Base-by-base conservation (phyloP, 2,113 vertebrate species). In the Caloenas nicobarica region DNA sequence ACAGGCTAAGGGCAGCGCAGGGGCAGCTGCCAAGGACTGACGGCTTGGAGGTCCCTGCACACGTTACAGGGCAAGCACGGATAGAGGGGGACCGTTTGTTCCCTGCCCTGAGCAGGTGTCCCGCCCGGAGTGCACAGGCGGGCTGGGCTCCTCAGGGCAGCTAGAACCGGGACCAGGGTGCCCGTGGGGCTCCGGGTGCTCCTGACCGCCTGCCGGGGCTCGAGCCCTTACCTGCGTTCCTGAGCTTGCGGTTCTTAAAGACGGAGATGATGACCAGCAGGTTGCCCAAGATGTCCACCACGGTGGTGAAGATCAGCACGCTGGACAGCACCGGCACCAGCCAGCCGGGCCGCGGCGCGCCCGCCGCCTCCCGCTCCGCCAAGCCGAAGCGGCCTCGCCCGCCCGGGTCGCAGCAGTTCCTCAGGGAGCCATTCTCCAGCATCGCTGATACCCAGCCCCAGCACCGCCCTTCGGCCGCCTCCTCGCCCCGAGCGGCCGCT, bases 281-380 rank as follows among this genome's bases (percentile, higher is more conserved):
- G 92, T 98, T 99, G 61, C 98, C 99, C 95, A 99, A 80, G 84
- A 99, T 95, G 70, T 99, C 99, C 95, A 99, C 98, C 51, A 98
- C 98, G 5, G 98, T 99, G 97, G 98, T 99, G 97, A 99, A 98
- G 94, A 99, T 98, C 94, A 99, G 97, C 91, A 98, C 98, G 65
- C 98, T 92, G 96, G 99, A 98, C 84, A 99, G 98, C 88, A 96
- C 97, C 34, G 98, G 96, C 14, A 98, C 98, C 85, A 98, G 98
- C 98, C 98, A 99, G 80, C 98, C 98, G 33, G 98, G 98, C 42
- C 98, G 95, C 34, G 96, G 91, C 28, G 66, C 96, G 4, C 89
- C 69, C 56, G 96, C 91, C 87, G 96, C 92, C 90, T 86, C 96
- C 88, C 92, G 61, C 70, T 95, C 88, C 95, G 86, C 90, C 91